A percentile compares a stretch with the other conserved stretches of the same genome.
These are phyloP conservation scores for Hemicentrotus pulcherrimus DNA, from an alignment of 35 echinoderm and acorn worm species.

Conservation along the genomic window DNA sequence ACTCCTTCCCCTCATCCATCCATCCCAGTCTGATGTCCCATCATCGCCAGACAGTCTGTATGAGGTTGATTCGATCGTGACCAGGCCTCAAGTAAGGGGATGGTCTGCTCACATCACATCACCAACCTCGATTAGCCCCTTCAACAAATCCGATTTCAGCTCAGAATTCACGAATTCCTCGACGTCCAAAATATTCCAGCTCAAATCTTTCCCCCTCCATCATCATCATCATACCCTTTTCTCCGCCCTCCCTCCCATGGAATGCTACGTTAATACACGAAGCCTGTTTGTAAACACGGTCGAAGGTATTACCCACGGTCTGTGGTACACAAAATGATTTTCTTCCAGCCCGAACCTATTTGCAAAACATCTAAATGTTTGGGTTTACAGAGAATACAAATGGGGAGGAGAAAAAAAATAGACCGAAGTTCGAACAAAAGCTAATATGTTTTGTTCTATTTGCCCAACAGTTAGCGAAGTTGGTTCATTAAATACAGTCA, in stretches of 20 bases:
- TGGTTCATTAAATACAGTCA: constrained; percentile 52
- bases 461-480: constrained; percentile 37
- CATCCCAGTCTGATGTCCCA: neutral
- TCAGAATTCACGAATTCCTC: constrained; percentile 43
- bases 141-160: constrained; percentile 42
- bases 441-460: constrained; percentile 56
- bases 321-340: constrained; percentile 24
- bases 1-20: neutral
- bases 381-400: constrained; percentile 16
- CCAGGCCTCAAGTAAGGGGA: neutral
- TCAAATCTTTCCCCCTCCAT: neutral
- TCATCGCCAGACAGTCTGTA: neutral
- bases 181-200: constrained; percentile 26
- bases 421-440: constrained; percentile 55
- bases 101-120: constrained; percentile 1
- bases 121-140: constrained; percentile 6
- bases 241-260: neutral
- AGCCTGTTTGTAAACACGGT: constrained; percentile 30
- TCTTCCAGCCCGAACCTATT: constrained; percentile 13
- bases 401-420: neutral
- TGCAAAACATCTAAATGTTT: constrained; percentile 52
- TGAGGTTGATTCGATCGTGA: neutral
- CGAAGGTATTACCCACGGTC: neutral
- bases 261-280: constrained; percentile 23
- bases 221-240: neutral